Base-by-base conservation (phyloP, 2,888 invertebrate species). In the Drosophila seclusa region DNA sequence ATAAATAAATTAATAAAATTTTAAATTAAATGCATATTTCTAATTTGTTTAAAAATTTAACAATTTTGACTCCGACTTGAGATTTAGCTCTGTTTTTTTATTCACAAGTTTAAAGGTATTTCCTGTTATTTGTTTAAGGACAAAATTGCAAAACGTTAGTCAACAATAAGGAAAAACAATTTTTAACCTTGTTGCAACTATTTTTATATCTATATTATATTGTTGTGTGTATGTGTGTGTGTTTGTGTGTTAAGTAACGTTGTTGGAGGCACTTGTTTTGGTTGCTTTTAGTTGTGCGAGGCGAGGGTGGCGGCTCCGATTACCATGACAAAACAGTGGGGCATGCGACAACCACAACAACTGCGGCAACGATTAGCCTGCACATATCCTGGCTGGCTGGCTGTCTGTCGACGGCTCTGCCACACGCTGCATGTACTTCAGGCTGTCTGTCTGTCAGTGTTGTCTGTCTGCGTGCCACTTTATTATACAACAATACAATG, bases 261-360 rank as follows among this genome's bases (percentile, higher is more conserved):
- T 40, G 55, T 48, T 53, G 52, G 27, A 13, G 29, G 36, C 29
- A 36, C 27, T 36, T 58, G 45, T 38, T 48, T 54, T 42, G 45
- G 27, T 53, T 62, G 58, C 57, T 40, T 54, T 36, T 16, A 4
- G 32, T 8, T 49, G 7, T 58, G 52, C 10, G 49, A 13, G 66
- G 59, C 16, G 45, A 45, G 45, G 24, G 45, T 45, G 24, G 74
- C 54, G 74, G 50, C 45, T 50, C 58, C 32, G 60, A 87, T 89
- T 87, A 72, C 87, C 83, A 87, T 87, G 87, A 81, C 87, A 62
- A 87, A 87, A 24, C 49, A 32, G 59, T 52, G 54, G 72, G 68
- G 57, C 77, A 63, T 18, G 62, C 52, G 58, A 63, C 60, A 78
- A 70, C 85, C 87, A 89, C 87, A 89, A 89, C 87, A 87, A 79